phyloP scores from a whole-genome alignment of 2,797 vertebrate genomes.

The Aeoliscus strigatus region DNA sequence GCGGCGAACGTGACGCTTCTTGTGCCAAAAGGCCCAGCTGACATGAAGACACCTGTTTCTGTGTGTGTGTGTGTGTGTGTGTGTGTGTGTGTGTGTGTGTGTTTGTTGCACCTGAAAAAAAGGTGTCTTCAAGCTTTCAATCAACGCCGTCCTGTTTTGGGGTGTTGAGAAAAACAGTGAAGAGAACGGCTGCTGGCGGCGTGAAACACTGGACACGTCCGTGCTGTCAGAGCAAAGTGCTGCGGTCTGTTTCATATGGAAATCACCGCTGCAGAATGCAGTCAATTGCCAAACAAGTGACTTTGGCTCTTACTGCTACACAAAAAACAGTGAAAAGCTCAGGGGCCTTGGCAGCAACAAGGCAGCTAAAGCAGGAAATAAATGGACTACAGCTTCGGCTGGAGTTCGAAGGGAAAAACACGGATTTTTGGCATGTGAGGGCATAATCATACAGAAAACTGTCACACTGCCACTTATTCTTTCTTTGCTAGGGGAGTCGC shows the following conservation, averaged over 20 bases:
- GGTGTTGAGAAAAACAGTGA: slow-evolving; percentile 37
- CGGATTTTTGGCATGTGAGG: slow-evolving; percentile 25
- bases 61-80: too few species aligned
- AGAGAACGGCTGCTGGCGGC: slow-evolving; percentile 68
- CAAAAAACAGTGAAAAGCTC: slow-evolving; percentile 62
- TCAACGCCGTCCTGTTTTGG: slow-evolving; percentile 71
- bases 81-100: too few species aligned
- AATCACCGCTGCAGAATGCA: slow-evolving; percentile 79
- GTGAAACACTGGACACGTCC: slow-evolving; percentile 60
- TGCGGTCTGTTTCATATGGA: slow-evolving; percentile 81
- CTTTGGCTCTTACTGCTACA: slow-evolving; percentile 73
- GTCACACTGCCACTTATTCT: slow-evolving; percentile 30
- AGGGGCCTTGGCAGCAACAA: slow-evolving; percentile 41
- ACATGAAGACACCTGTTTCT: slow-evolving; percentile 62
- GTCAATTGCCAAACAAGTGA: slow-evolving; percentile 84
- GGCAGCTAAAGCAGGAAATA: slow-evolving; percentile 47
- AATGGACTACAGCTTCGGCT: slow-evolving; percentile 54
- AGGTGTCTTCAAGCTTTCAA: slow-evolving; percentile 64
- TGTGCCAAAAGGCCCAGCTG: slow-evolving; percentile 31
- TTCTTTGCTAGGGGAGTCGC: slow-evolving; percentile 24
- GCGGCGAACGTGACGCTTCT: slow-evolving; percentile 55
- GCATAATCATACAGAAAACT: slow-evolving; percentile 36
- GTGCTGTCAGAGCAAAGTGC: slow-evolving; percentile 71
- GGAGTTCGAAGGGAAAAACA: slow-evolving; percentile 30
- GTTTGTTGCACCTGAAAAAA: too few species aligned